Percentiles rank a stretch among this genome's conserved stretches.
phyloP scores from a whole-genome alignment of 2,113 vertebrate species.

The Cyanoramphus novaezelandiae region DNA sequence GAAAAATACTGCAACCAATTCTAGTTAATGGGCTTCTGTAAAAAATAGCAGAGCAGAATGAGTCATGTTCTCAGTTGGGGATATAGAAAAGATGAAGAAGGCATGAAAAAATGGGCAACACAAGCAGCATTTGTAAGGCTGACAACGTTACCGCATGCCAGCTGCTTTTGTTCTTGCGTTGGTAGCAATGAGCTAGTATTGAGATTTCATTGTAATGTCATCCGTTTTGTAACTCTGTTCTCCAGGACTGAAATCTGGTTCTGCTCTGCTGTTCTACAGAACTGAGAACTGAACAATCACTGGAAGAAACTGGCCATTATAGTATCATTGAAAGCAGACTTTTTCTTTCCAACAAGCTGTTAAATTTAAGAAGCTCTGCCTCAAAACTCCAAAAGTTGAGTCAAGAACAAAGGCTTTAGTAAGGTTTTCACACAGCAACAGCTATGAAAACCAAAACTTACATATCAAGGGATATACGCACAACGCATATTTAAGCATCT shows the following conservation, averaged over 20 bases:
- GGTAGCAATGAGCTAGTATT: background rate
- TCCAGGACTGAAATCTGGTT: background rate
- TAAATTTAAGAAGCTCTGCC: background rate
- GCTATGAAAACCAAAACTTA: background rate
- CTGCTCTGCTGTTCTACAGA: background rate
- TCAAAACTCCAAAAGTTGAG: background rate
- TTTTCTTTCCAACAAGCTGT: background rate
- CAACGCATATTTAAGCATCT: background rate
- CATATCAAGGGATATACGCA: background rate
- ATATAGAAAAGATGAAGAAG: background rate
- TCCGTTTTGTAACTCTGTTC: background rate
- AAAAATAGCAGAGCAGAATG: background rate
- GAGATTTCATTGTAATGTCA: background rate
- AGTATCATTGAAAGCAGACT: background rate
- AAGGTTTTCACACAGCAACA: background rate
- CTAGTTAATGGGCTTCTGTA: background rate
- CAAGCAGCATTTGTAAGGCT: background rate
- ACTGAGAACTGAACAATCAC: background rate
- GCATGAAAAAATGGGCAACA: background rate
- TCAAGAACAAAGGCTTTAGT: background rate
- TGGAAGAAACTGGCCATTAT: background rate
- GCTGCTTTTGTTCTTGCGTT: background rate
- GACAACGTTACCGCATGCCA: background rate
- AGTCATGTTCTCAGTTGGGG: background rate
- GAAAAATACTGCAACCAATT: background rate